A percentile compares a stretch with the other conserved stretches of the same genome.
These are phyloP conservation scores for Malthinus seriepunctatus DNA, from an alignment of 2,888 invertebrate genomes.

Conservation along the genomic window DNA sequence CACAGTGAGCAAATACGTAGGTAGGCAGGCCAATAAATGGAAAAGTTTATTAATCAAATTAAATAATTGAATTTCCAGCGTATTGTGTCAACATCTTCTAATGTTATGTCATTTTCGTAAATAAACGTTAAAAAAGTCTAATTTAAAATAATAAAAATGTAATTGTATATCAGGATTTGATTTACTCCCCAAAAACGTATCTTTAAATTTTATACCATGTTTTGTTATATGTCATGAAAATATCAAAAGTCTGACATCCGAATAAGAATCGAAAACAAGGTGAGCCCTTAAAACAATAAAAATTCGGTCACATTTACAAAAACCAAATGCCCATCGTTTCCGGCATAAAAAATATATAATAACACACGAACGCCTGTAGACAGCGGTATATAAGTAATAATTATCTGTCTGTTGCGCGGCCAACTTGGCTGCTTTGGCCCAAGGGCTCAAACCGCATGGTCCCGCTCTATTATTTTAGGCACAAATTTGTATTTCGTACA, in stretches of 20 bases:
- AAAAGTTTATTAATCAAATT: too few relatives aligned
- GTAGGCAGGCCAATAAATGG: too few relatives aligned
- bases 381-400: constrained; percentile 49
- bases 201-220: background rate
- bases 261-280: constrained; percentile 23
- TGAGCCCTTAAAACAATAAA: constrained; percentile 40
- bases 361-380: constrained; percentile 49
- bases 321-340: constrained; percentile 48
- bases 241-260: constrained; percentile 21
- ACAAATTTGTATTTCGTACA: constrained; percentile 45
- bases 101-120: too few relatives aligned
- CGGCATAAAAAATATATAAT: constrained; percentile 56
- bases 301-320: constrained; percentile 42
- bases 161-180: too few relatives aligned
- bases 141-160: too few relatives aligned
- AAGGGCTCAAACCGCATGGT: constrained; percentile 35
- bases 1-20: too few relatives aligned
- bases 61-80: too few relatives aligned
- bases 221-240: background rate
- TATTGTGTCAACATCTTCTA: too few relatives aligned
- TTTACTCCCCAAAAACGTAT: too few relatives aligned
- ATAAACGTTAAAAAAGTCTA: too few relatives aligned
- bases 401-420: constrained; percentile 47
- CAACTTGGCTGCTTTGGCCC: constrained; percentile 44
- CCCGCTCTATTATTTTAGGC: constrained; percentile 51